Conservation (phyloP, 2,797 vertebrate genomes). For the Cossypha niveicapilla region DNA sequence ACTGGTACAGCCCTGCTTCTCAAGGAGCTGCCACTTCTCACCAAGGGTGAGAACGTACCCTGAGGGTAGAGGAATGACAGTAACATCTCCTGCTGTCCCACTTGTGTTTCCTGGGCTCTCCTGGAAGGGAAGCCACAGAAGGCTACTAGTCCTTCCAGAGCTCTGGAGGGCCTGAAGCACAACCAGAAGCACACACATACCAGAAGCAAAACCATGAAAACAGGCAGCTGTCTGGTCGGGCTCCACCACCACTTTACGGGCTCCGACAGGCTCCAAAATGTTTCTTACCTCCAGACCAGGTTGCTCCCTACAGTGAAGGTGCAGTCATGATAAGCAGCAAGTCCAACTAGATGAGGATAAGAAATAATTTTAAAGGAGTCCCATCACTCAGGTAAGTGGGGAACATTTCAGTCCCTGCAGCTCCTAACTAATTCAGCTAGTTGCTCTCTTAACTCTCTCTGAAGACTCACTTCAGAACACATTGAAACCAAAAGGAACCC, state of each 20-base stretch:
- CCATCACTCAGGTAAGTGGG: not conserved
- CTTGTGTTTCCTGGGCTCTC: not conserved
- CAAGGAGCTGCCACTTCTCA: not conserved
- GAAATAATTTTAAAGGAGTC: not conserved
- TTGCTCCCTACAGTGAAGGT: not conserved
- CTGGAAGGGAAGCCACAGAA: not conserved
- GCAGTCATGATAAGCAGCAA: not conserved
- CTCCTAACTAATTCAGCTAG: not conserved
- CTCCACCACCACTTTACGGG: not conserved
- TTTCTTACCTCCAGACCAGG: not conserved
- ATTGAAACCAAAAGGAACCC: not conserved
- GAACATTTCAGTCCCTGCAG: not conserved
- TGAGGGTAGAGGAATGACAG: not conserved
- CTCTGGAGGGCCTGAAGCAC: not conserved
- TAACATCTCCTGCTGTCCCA: not conserved
- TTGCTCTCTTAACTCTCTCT: not conserved
- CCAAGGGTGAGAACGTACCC: not conserved
- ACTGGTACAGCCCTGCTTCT: not conserved
- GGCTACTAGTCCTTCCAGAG: not conserved
- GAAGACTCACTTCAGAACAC: not conserved
- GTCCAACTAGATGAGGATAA: not conserved
- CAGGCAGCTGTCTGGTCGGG: not conserved
- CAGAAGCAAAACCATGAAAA: not conserved
- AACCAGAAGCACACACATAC: not conserved
- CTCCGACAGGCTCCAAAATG: not conserved